Evolutionary conservation across 2,888 invertebrate genomes (phyloP).

Genomic region (Aproaerema taeniolella): DNA sequence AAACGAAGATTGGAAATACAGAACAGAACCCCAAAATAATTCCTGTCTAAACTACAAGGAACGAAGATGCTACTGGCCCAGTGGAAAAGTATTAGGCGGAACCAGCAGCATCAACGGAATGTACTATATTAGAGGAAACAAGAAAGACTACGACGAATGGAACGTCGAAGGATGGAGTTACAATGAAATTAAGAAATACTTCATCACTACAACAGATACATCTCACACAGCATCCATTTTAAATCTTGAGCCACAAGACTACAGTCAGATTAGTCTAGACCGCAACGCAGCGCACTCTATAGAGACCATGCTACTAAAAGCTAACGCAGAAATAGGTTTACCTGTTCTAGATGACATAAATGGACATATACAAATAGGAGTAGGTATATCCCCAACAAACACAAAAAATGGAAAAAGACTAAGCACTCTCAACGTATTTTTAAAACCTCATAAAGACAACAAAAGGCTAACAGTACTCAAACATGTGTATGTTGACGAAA

Average conservation of each 20-base stretch:
- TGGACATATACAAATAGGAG: conserved; percentile 21
- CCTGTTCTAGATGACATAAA: conserved; percentile 11
- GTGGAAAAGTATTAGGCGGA: conserved; percentile 78
- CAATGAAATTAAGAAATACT: conserved; percentile 37
- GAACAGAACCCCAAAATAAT: conserved; percentile 10
- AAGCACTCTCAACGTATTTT: conserved; percentile 39
- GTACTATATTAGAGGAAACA: conserved; percentile 65
- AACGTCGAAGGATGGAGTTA: conserved; percentile 64
- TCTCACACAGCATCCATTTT: too few relatives aligned
- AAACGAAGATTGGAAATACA: conserved; percentile 13
- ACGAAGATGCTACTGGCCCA: conserved; percentile 19
- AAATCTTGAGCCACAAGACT: too few relatives aligned
- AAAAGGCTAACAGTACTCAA: conserved; percentile 33
- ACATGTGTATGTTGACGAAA: conserved; percentile 28
- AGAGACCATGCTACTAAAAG: conserved; percentile 12
- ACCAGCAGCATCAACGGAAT: conserved; percentile 67
- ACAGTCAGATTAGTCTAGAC: too few relatives aligned
- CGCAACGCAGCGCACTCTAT: conserved; percentile 1
- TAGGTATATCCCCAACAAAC: conserved; percentile 23
- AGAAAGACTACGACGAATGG: conserved; percentile 64
- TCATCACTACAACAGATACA: too few relatives aligned
- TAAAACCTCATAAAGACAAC: conserved; percentile 28
- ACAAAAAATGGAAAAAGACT: conserved; percentile 22
- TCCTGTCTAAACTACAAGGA: conserved; percentile 10
- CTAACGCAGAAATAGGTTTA: conserved; percentile 14